Conservation (phyloP, 2,113 vertebrate species). For the Microtus oregoni region DNA sequence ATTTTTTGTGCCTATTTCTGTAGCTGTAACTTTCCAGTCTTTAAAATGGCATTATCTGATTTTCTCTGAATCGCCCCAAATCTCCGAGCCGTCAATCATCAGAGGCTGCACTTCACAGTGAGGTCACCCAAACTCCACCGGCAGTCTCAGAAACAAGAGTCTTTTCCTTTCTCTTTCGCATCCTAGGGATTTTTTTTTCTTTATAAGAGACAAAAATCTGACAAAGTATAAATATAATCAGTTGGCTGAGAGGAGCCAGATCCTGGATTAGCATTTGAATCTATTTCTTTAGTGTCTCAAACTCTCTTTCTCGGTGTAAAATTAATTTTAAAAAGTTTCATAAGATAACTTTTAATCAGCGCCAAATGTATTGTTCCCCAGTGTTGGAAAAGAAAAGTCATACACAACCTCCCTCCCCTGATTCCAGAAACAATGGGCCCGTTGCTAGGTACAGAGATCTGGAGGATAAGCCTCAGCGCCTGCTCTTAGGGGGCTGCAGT, state of each 20-base stretch:
- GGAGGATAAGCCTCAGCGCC: background rate
- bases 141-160: conserved; percentile 58
- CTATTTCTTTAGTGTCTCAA: background rate
- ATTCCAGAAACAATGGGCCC: background rate
- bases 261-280: conserved; percentile 43
- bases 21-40: conserved; percentile 34
- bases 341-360: conserved; percentile 29
- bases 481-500: background rate
- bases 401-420: background rate
- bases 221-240: conserved; percentile 65
- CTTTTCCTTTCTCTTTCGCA: conserved; percentile 60
- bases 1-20: background rate
- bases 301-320: conserved; percentile 30
- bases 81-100: conserved; percentile 52
- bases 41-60: conserved; percentile 43
- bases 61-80: conserved; percentile 14
- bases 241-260: background rate
- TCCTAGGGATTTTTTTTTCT: conserved; percentile 5
- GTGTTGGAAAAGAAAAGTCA: background rate
- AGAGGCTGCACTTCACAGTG: conserved; percentile 1
- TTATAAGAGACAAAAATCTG: conserved; percentile 63
- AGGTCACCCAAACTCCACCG: conserved; percentile 56
- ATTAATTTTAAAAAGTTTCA: background rate
- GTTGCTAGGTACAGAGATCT: background rate
- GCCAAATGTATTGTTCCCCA: conserved; percentile 3